Base-by-base conservation (phyloP, 2,888 invertebrate species). In the Heliconius ethilla region DNA sequence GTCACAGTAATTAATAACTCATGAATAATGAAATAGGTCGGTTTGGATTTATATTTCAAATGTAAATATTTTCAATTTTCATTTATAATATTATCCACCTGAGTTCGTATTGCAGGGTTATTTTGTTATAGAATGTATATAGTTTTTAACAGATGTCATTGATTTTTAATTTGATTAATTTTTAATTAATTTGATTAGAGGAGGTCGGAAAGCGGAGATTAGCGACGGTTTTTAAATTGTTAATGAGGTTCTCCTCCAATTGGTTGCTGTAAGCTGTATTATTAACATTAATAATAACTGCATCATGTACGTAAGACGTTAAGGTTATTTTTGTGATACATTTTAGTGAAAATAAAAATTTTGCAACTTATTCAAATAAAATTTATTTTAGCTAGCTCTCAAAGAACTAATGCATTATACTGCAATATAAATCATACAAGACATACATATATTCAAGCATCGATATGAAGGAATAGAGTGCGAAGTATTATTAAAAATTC, bases 401-500 rank as follows among this genome's bases (percentile, higher is more conserved):
- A 37, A 22, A 33, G 10, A 29, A 10, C 10, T 18, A 67, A 37
- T 22, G 22, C 4, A 10, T 37, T 37, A 66, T 66, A 37, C 33
- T 51, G 18, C 18, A 18, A 18, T 18, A 67, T 67, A 37, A 37
- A 67, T 37, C 33, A 37, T 62, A 25, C 27, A 13, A 15, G 51
- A 22, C 22, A 70, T 51, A 51, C 6, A 51, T 73, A 65, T 77
- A 66, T 73, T 59, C 67, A 66, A 72, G 67, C 33, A 67, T 27
- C 77, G 63, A 72, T 77, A 66, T 66, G 73, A 45, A 33, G 51
- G 25, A 63, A 63, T 76, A 33, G 66, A 77, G 59, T 73, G 55
- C 65, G 66, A 59, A n/a, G 65, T 73, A 75, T 74, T 80, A 25
- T 74, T 37, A 45, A 55, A 66, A 76, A 78, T 76, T 76, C 81